Conservation (phyloP, 2,113 vertebrate genomes). For the Peromyscus maniculatus region DNA sequence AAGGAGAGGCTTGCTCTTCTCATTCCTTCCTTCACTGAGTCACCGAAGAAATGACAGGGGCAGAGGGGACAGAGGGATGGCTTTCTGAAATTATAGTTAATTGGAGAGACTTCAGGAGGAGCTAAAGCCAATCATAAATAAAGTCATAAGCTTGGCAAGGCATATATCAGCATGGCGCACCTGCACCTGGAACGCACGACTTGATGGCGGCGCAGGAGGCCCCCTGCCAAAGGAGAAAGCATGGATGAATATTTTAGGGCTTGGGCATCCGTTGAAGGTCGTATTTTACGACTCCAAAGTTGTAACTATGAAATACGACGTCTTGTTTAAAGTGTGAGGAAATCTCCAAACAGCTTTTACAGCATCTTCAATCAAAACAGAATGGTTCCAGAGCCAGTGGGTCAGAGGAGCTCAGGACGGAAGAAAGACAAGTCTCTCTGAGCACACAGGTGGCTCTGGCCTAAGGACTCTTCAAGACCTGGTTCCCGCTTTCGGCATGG, state of each 20-base stretch:
- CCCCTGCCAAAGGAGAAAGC: neutral
- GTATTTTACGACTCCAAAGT: constrained; percentile 67
- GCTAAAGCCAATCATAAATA: constrained; percentile 54
- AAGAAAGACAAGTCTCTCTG: neutral
- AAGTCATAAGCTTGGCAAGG: constrained; percentile 65
- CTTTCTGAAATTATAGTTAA: constrained; percentile 68
- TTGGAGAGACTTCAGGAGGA: constrained; percentile 56
- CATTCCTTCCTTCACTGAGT: neutral
- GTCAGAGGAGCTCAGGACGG: neutral
- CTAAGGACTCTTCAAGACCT: neutral
- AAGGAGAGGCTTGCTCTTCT: neutral
- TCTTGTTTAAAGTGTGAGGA: constrained; percentile 73
- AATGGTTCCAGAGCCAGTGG: neutral
- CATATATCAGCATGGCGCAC: constrained; percentile 8
- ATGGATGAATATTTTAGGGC: constrained; percentile 64
- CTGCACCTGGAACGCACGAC: neutral
- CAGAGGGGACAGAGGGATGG: neutral
- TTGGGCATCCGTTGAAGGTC: constrained; percentile 70
- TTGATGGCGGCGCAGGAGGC: neutral
- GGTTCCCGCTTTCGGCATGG: neutral
- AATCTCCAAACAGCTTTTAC: constrained; percentile 74
- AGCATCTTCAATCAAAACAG: constrained; percentile 65
- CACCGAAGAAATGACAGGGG: neutral
- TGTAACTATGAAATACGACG: constrained; percentile 70
- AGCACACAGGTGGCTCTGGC: neutral